Base-by-base conservation (phyloP, 1,140 invertebrate genomes). In the Centruroides sculpturatus region DNA sequence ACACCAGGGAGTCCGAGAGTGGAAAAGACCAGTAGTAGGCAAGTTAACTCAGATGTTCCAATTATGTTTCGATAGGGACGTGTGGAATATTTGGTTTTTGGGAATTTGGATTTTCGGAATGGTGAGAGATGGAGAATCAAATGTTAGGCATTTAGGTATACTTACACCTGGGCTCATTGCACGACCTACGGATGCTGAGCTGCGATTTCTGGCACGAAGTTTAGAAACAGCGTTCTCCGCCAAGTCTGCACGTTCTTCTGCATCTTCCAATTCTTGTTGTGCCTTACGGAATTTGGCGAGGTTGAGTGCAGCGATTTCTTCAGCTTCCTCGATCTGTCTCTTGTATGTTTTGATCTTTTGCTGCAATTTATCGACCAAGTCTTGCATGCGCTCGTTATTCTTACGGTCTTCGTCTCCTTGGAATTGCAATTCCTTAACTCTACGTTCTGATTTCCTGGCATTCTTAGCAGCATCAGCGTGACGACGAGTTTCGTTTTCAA, bases 271-370 rank as follows among this genome's bases (percentile, higher is more conserved):
- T 78, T 98, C 92, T 78, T 95, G 92, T 78, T 98, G 94, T 65
- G 93, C 91, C 78, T 98, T 98, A 74, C 94, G 90, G 89, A 95
- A 99, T 82, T 99, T 99, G 76, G 93, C 94, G 61, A 83, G 72
- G 69, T 83, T 83, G 56, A 81, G 71, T 64, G 79, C 81, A 65
- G 81, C 82, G 63, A 83, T 78, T 68, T 83, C 82, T 73, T 83
- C 81, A 66, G 94, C 93, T 76, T 98, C 94, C 74, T 98, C 95
- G 71, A 98, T 95, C 82, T 98, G 94, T 79, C 92, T 88, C 86
- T 97, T 98, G 85, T 97, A 98, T 66, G 89, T 92, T 83, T 97
- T 97, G 82, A 98, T 96, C 83, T 98, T 99, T 78, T 92, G 87
- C 81, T 98, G 93, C 57, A 98, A 84, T 83, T 97, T 98, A 80